Percentiles rank a stretch among this genome's conserved stretches.
Evolutionary conservation across 2,797 vertebrate species (phyloP).

Genomic region (Mus caroli): DNA sequence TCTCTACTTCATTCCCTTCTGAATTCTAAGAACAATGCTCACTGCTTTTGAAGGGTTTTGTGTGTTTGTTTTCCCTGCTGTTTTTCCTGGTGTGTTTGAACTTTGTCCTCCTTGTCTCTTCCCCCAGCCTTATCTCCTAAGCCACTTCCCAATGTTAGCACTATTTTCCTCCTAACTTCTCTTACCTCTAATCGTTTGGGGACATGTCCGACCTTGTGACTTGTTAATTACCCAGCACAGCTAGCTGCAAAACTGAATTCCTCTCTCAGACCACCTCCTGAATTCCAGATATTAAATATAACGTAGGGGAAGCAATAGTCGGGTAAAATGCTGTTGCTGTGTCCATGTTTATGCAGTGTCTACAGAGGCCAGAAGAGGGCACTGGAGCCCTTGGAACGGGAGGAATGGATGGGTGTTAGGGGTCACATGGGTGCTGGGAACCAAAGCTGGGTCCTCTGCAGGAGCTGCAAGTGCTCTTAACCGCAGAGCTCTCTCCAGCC

Average conservation of each 20-base stretch:
- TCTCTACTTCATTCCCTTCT: not conserved
- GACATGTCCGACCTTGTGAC: not conserved
- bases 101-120: not conserved
- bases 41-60: not conserved
- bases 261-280: not conserved
- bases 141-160: not conserved
- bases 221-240: not conserved
- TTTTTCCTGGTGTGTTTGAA: not conserved
- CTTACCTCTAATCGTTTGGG: not conserved
- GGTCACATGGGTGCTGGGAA: not conserved
- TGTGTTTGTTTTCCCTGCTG: not conserved
- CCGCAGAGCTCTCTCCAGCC: not conserved
- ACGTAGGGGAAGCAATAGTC: not conserved
- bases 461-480: not conserved
- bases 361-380: not conserved
- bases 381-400: not conserved
- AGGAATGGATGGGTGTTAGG: not conserved
- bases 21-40: slow-evolving; percentile 28
- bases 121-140: not conserved
- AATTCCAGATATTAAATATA: slow-evolving; percentile 19
- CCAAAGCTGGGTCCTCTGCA: not conserved
- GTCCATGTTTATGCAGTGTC: not conserved
- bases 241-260: not conserved
- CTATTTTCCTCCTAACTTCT: not conserved
- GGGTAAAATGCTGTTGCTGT: not conserved